phyloP scores from a whole-genome alignment of 2,797 vertebrate genomes.

The Salarias fasciatus region DNA sequence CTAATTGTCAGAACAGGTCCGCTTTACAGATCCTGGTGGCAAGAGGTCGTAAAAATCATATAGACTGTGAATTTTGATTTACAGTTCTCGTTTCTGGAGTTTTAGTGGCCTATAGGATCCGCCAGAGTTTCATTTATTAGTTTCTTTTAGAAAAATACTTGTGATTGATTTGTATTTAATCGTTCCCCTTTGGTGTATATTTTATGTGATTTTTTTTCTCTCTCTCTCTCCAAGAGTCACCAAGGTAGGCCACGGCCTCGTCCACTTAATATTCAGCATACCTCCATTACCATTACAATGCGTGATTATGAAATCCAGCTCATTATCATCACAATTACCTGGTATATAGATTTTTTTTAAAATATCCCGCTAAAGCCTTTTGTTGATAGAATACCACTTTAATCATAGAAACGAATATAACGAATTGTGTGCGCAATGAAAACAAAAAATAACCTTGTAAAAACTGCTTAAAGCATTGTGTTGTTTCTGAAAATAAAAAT shows the following conservation, averaged over 20 bases:
- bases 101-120: too few species aligned
- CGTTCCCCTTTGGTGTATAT: neutral
- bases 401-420: too few species aligned
- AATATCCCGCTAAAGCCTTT: constrained; percentile 32
- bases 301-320: constrained; percentile 77
- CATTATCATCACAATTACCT: constrained; percentile 80
- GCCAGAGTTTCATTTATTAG: too few species aligned
- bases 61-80: too few species aligned
- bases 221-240: constrained; percentile 17
- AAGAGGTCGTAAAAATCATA: too few species aligned
- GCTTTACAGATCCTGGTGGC: neutral
- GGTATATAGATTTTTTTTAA: constrained; percentile 54
- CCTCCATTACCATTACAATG: constrained; percentile 77
- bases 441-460: too few species aligned
- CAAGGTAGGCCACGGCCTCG: constrained; percentile 50
- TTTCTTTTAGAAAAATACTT: too few species aligned
- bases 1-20: neutral
- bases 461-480: too few species aligned
- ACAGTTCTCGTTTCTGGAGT: too few species aligned
- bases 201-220: constrained; percentile 7
- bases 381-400: neutral
- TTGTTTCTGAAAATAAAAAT: too few species aligned
- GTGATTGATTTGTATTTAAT: neutral
- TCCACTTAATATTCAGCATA: constrained; percentile 68
- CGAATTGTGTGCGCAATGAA: too few species aligned